Evolutionary conservation across 2,888 invertebrate species (phyloP).

Genomic region (Parnassius apollo): DNA sequence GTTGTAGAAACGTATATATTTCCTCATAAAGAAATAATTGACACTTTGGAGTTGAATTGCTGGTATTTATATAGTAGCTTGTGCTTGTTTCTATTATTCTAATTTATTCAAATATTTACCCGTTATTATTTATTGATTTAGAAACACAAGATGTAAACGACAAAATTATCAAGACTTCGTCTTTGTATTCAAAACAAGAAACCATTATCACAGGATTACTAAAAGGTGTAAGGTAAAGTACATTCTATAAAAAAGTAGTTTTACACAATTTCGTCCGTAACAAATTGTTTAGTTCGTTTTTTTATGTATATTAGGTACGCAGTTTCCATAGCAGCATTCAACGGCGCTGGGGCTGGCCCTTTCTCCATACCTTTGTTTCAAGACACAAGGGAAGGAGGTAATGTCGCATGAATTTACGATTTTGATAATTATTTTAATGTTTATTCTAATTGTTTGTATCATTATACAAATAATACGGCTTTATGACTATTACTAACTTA

Average conservation of each 20-base stretch:
- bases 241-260: neutral
- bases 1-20: too few species aligned
- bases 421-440: too few species aligned
- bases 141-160: conserved; percentile 67
- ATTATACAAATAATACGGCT: too few species aligned
- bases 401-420: neutral
- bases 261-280: too few species aligned
- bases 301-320: conserved; percentile 83
- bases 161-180: conserved; percentile 67
- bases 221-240: conserved; percentile 76
- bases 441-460: too few species aligned
- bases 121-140: conserved; percentile 35
- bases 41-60: too few species aligned
- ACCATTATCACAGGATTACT: conserved; percentile 72
- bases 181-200: conserved; percentile 72
- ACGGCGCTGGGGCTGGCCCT: conserved; percentile 91
- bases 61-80: too few species aligned
- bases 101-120: too few species aligned
- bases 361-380: conserved; percentile 88
- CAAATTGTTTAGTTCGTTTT: too few species aligned
- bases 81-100: too few species aligned
- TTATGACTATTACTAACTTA: too few species aligned
- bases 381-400: conserved; percentile 93
- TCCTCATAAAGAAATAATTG: too few species aligned
- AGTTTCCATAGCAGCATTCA: conserved; percentile 91